These are phyloP conservation scores for Gymnorhina tibicen DNA, from an alignment of 2,113 vertebrate species.

Conservation along the genomic window DNA sequence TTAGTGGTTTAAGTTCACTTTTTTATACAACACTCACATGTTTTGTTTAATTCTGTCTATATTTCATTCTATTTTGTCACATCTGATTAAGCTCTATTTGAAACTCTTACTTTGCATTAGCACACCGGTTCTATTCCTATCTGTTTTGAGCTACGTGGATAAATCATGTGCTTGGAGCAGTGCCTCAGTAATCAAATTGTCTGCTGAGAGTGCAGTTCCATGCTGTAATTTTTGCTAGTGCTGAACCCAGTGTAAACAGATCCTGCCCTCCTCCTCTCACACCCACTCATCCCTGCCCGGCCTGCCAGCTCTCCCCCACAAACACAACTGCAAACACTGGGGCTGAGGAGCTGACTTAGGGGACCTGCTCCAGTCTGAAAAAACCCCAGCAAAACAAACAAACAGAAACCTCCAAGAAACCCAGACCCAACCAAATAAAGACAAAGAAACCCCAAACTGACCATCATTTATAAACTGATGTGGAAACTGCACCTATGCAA, in stretches of 20 bases:
- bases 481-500: neutral
- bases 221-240: constrained; percentile 30
- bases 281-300: neutral
- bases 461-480: neutral
- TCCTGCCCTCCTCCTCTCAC: constrained; percentile 7
- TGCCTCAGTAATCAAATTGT: constrained; percentile 45
- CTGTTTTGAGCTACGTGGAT: constrained; percentile 24
- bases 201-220: constrained; percentile 54
- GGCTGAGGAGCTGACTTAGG: neutral
- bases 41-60: constrained; percentile 25
- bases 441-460: neutral
- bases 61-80: constrained; percentile 38
- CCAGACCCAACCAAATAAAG: neutral
- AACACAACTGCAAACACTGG: neutral
- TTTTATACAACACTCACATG: neutral
- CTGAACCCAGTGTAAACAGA: constrained; percentile 35
- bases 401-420: neutral
- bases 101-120: constrained; percentile 19
- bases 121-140: constrained; percentile 11
- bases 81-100: constrained; percentile 39
- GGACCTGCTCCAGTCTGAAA: neutral
- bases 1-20: neutral
- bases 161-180: constrained; percentile 44
- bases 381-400: neutral
- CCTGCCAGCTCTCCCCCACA: neutral